Conservation (phyloP, 2,113 vertebrate species). For the Neotoma lepida region DNA sequence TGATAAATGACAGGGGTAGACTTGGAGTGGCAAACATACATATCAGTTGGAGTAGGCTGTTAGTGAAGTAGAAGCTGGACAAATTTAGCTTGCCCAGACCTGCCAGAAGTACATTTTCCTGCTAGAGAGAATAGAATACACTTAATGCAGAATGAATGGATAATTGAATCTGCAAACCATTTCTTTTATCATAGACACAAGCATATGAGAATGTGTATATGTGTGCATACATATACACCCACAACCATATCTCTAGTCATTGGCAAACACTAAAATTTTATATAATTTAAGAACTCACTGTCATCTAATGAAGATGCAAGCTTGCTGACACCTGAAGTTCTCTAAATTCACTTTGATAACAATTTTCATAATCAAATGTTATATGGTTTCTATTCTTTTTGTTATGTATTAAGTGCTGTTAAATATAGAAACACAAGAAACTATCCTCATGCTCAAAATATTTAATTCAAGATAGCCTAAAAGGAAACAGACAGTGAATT, state of each 20-base stretch:
- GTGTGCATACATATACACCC: neutral
- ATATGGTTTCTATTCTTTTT: neutral
- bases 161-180: neutral
- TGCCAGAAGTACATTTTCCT: neutral
- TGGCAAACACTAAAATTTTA: neutral
- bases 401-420: neutral
- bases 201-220: neutral
- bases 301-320: neutral
- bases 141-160: neutral
- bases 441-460: neutral
- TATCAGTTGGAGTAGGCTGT: neutral
- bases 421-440: neutral
- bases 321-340: neutral
- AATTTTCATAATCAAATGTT: neutral
- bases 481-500: neutral
- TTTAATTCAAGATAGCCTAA: neutral
- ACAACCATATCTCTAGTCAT: neutral
- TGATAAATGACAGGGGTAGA: neutral
- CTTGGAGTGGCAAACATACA: conserved; percentile 34
- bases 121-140: neutral
- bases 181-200: neutral
- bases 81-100: conserved; percentile 16
- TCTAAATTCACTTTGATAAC: neutral
- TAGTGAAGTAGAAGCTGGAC: neutral
- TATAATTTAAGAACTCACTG: neutral